Base-by-base conservation (phyloP, 2,888 invertebrate genomes). In the Endomychus coccineus region DNA sequence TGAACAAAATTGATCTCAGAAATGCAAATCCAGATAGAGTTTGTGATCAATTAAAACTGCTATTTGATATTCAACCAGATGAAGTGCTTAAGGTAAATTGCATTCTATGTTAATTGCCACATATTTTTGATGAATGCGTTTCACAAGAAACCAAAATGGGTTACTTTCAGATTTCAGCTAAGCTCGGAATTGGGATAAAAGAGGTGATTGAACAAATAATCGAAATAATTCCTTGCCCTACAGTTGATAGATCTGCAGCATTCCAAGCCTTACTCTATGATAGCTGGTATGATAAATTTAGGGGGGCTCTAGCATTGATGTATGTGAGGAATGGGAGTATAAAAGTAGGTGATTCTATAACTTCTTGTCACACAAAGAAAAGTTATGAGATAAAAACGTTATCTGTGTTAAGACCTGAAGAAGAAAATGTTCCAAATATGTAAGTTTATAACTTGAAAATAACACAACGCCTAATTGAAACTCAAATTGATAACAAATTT, bases 1-100 rank as follows among this genome's bases (percentile, higher is more conserved):
- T 98, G 19, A 98, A 97, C 67, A 98, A 98, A 73, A 90, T 97
- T 37, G 97, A 98, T 63, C 71, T 97, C 35, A 89, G 90, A 51
- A 77, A 85, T 63, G 94, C 95, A 0, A 70, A 92, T 59, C 90
- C 95, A 3, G 85, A 88, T 0, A 74, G 73, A 52, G 90, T 92
- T 0, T 74, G 77, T 46, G 68, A 74, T 23, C 95, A 97, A 59
- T 61, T 97, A 43, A 67, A 83, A 36, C 74, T 75, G 1, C 64
- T 96, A 10, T 96, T 97, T 65, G 83, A 82, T 47, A 84, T 96
- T 44, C 74, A 83, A 0, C 70, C 78, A 2, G 62, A 73, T 0
- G 74, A 78, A 29, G 77, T 94, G 5, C 58, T 95, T 36, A 82
- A 78, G 65, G 87, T 88, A 67, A 46, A 43, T 19, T 19, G 19